phyloP scores from a whole-genome alignment of 2,797 vertebrate species.

The Furcifer pardalis region DNA sequence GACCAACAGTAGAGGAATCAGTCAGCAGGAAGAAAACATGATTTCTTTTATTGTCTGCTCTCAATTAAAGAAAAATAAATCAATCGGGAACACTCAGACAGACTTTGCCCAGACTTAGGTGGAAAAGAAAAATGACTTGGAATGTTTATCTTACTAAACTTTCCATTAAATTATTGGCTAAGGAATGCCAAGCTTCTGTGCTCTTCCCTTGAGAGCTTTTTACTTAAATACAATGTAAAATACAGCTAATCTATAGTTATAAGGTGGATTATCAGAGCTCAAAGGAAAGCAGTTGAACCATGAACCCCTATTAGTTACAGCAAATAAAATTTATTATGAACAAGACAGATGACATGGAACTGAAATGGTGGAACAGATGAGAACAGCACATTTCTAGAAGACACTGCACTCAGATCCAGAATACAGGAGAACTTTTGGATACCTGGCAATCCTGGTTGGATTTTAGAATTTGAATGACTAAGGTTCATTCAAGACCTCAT shows the following conservation, averaged over 20 bases:
- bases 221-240: conserved; percentile 36
- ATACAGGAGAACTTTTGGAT: background rate
- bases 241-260: conserved; percentile 22
- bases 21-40: conserved; percentile 26
- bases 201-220: conserved; percentile 40
- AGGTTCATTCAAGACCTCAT: too few species aligned
- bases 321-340: conserved; percentile 39
- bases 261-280: conserved; percentile 15
- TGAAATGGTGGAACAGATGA: background rate
- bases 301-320: conserved; percentile 32
- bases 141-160: conserved; percentile 48
- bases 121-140: conserved; percentile 53
- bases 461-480: too few species aligned
- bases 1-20: conserved; percentile 35
- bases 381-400: background rate
- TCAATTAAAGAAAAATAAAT: conserved; percentile 59
- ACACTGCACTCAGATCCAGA: background rate
- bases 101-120: conserved; percentile 29
- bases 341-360: background rate
- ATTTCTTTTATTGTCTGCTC: conserved; percentile 52
- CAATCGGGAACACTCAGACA: conserved; percentile 33
- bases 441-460: too few species aligned
- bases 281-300: conserved; percentile 35
- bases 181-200: conserved; percentile 51
- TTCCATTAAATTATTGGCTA: conserved; percentile 43